Base-by-base conservation (phyloP, 2,113 vertebrate species). In the Reinhardtius hippoglossoides region DNA sequence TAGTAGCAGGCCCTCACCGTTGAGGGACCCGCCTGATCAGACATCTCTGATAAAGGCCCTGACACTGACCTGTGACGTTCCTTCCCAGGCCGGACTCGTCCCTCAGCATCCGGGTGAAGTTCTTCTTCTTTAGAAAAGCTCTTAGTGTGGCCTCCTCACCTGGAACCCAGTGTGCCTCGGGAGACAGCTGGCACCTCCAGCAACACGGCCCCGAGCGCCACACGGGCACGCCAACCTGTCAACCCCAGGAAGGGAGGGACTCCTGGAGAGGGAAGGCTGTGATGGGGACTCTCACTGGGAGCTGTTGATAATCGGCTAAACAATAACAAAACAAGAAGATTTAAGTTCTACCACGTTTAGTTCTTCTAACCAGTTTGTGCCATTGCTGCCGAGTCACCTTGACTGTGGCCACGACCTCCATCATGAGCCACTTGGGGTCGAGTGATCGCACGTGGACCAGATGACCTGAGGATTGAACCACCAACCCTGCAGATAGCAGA, bases 91-190 rank as follows among this genome's bases (percentile, higher is more conserved):
- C n/a, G 20, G 40, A 56, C 1, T 61, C 37, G 20, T 46, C n/a
- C 7, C 50, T 63, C 31, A 2, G 6, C 10, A 16, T 4, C 3
- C 44, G 1, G 44, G 20, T 23, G 20, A 37, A 4, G 61, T 23
- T 69, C 20, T 24, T 40, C 9, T 9, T 40, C 14, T 52, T 74
- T 40, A 64, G 37, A 78, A 46, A 40, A 24, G 24, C 70, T 74
- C 26, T 58, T 24, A 58, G 24, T 48, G 23, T 23, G 46, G 10
- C 60, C 15, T n/a, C 48, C 15, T n/a, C 48, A 60, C 50, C 40
- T 21, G 6, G 4, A 35, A 58, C 24, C 23, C 63, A 31, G 54
- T 76, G 2, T 35, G 42, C 26, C 42, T 23, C 31, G 20, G 20
- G 68, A 10, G 18, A 50, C 35, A 26, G 16, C 16, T 21, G 16